Evolutionary conservation across 2,113 vertebrate genomes (phyloP), one percentile per base, ranked within the genome.

Genomic region (Carlito syrichta): DNA sequence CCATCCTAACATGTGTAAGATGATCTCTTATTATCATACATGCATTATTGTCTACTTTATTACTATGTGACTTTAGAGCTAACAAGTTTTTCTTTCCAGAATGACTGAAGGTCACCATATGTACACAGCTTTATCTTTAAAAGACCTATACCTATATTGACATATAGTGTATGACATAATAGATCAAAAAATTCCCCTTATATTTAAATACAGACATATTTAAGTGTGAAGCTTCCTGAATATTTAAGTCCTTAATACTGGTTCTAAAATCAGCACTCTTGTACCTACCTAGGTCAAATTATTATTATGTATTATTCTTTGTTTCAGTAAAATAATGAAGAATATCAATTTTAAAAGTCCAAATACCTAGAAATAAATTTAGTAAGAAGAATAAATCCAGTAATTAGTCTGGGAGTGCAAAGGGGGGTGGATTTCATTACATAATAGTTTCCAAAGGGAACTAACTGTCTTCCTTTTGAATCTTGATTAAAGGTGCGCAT

Each of bases 401-500:
- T 69, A 95, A 98, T 97, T 95, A 91, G 85, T 97, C 96, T 98
- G 88, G 32, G 13, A 97, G 95, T 95, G 94, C 71, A 86, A 91
- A 52, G 66, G 71, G 97, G 89, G 91, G 94, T 95, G 95, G 62
- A 85, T 71, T 95, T 98, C 95, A 97, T 98, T 97, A 97, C 92
- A 97, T 94, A 97, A 97, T 85, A 58, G 97, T 95, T 96, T 97
- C 96, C 98, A 97, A 95, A 97, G 97, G 94, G 83, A 96, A 86
- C 96, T 95, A 94, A 87, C 86, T 86, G 91, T 94, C 94, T 95
- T 95, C 74, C 84, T 88, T 77, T 56, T 85, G 90, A 94, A 94
- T 94, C 73, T 94, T 97, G 96, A 96, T 98, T 98, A 98, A 97
- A 98, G 97, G 97, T 95, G 94, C 95, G 94, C 95, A 40, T 45